Conservation (phyloP, 37 sponge, comb jelly and placozoan species). For the Beroe ovata region DNA sequence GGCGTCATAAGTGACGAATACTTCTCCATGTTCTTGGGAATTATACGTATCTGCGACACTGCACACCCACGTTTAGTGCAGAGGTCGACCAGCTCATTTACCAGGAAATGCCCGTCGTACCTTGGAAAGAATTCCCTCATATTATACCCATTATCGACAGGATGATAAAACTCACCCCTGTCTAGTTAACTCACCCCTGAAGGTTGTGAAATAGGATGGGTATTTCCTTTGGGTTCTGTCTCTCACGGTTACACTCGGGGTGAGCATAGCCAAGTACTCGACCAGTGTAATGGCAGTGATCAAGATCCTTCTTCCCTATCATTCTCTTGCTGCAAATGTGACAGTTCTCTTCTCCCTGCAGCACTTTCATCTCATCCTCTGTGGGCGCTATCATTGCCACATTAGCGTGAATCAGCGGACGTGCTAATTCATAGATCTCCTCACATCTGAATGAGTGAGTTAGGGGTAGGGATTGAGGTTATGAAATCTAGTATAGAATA, state of each 20-base stretch:
- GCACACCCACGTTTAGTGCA: background rate
- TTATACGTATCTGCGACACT: background rate
- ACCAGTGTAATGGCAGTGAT: slow-evolving; percentile 28
- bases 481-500: too few species aligned
- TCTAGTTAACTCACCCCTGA: slow-evolving; percentile 8
- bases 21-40: background rate
- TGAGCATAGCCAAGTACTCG: background rate
- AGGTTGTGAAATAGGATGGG: slow-evolving; percentile 5
- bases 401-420: background rate
- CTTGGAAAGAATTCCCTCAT: too few species aligned
- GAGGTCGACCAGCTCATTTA: background rate
- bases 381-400: background rate
- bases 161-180: too few species aligned
- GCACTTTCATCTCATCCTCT: background rate
- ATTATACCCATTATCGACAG: too few species aligned
- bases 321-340: background rate
- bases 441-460: background rate
- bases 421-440: background rate
- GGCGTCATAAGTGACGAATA: background rate
- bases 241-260: background rate
- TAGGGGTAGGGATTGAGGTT: too few species aligned
- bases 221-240: background rate
- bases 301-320: background rate
- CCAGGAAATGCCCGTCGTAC: background rate
- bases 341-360: background rate